phyloP scores from a whole-genome alignment of 2,888 invertebrate species.

The Acanthococcus lagerstroemiae region DNA sequence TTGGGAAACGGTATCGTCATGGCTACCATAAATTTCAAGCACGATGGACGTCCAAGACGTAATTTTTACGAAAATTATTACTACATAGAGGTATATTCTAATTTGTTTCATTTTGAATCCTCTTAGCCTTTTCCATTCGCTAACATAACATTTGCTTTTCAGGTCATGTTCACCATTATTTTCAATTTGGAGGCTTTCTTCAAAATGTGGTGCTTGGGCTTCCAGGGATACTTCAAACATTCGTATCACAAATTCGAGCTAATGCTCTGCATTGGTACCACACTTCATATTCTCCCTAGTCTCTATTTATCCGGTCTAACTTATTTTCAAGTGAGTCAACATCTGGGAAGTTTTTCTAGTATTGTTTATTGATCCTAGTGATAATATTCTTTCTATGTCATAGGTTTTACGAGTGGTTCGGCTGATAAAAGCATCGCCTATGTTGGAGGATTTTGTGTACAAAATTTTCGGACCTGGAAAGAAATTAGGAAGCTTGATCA shows the following conservation, averaged over 20 bases:
- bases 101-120: neutral
- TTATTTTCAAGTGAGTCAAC: conserved; percentile 72
- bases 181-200: conserved; percentile 89
- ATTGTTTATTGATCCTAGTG: neutral
- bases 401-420: conserved; percentile 89
- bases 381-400: conserved; percentile 34
- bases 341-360: neutral
- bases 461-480: conserved; percentile 91
- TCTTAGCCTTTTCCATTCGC: too few species aligned
- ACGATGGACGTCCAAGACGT: conserved; percentile 71
- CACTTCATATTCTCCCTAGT: conserved; percentile 83
- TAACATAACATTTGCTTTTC: conserved; percentile 33
- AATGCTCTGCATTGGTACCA: conserved; percentile 82
- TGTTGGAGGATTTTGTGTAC: conserved; percentile 95
- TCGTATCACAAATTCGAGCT: conserved; percentile 97
- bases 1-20: conserved; percentile 92
- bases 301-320: conserved; percentile 90
- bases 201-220: conserved; percentile 95
- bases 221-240: conserved; percentile 88
- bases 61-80: conserved; percentile 85
- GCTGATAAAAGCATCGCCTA: conserved; percentile 94
- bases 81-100: conserved; percentile 64
- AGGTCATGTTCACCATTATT: conserved; percentile 87
- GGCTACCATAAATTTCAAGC: conserved; percentile 89
- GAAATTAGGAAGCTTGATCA: conserved; percentile 97